phyloP scores from a whole-genome alignment of 2,888 invertebrate species.

The Bellardia bayeri region DNA sequence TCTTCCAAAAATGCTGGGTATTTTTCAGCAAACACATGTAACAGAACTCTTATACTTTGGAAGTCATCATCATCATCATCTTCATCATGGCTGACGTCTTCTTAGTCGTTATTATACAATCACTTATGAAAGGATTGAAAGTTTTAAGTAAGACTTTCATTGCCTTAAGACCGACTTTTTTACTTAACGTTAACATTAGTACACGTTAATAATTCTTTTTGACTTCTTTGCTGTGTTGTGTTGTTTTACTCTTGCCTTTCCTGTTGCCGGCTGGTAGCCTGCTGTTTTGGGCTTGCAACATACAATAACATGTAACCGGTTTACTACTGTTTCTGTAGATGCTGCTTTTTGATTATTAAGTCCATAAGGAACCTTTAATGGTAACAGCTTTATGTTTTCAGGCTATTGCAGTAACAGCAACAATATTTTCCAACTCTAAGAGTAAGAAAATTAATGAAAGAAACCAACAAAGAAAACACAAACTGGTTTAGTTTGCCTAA shows the following conservation, averaged over 20 bases:
- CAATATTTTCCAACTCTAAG: not conserved
- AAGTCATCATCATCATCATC: slow-evolving; percentile 16
- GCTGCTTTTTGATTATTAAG: slow-evolving; percentile 38
- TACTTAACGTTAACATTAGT: slow-evolving; percentile 24
- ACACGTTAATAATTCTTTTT: slow-evolving; percentile 52
- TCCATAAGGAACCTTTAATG: slow-evolving; percentile 64
- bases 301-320: slow-evolving; percentile 61
- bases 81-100: not conserved
- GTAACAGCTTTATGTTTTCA: slow-evolving; percentile 66
- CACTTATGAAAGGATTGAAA: slow-evolving; percentile 72
- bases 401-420: slow-evolving; percentile 6
- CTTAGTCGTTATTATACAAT: slow-evolving; percentile 57
- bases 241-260: slow-evolving; percentile 21
- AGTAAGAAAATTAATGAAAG: slow-evolving; percentile 53
- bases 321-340: slow-evolving; percentile 67
- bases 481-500: slow-evolving; percentile 43
- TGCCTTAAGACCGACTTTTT: slow-evolving; percentile 59
- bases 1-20: no score
- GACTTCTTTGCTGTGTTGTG: slow-evolving; percentile 21
- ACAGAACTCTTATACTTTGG: no score
- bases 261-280: slow-evolving; percentile 10
- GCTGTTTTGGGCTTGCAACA: slow-evolving; percentile 21
- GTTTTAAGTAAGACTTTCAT: slow-evolving; percentile 68
- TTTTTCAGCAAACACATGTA: not conserved
- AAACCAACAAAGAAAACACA: slow-evolving; percentile 50